Evolutionary conservation across 1,140 invertebrate genomes (phyloP).

Genomic region (Homalodisca vitripennis): DNA sequence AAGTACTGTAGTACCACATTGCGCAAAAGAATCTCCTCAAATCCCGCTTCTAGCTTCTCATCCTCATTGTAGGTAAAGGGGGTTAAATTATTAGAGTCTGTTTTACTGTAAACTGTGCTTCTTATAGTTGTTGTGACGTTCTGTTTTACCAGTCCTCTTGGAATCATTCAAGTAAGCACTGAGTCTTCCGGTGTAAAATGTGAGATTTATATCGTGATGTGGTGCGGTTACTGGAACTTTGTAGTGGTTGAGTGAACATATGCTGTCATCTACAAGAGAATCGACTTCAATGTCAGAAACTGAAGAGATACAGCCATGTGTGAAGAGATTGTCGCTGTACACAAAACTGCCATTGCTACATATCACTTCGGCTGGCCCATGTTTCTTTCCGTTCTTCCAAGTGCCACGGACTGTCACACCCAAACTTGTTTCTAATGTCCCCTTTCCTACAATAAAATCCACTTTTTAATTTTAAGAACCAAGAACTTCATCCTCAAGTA

Average conservation of each 20-base stretch:
- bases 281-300: neutral
- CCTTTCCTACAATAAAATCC: constrained; percentile 6
- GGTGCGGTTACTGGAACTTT: neutral
- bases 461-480: constrained; percentile 5
- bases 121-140: neutral
- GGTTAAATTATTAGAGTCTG: neutral
- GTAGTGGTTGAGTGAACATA: neutral
- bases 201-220: constrained; percentile 4
- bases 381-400: constrained; percentile 32
- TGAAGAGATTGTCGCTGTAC: constrained; percentile 22
- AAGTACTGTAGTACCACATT: constrained; percentile 43
- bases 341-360: constrained; percentile 31
- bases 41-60: neutral
- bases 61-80: neutral
- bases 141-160: neutral
- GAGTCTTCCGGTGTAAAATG: neutral
- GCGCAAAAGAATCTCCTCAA: constrained; percentile 25
- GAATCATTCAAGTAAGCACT: neutral
- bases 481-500: too few species aligned
- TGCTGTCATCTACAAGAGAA: constrained; percentile 6
- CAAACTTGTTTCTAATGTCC: constrained; percentile 19
- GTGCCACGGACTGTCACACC: constrained; percentile 27
- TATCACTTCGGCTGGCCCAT: constrained; percentile 35
- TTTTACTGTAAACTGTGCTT: neutral
- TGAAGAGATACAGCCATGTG: neutral